phyloP scores from a whole-genome alignment of 2,113 vertebrate species.

The Arothron firmamentum region DNA sequence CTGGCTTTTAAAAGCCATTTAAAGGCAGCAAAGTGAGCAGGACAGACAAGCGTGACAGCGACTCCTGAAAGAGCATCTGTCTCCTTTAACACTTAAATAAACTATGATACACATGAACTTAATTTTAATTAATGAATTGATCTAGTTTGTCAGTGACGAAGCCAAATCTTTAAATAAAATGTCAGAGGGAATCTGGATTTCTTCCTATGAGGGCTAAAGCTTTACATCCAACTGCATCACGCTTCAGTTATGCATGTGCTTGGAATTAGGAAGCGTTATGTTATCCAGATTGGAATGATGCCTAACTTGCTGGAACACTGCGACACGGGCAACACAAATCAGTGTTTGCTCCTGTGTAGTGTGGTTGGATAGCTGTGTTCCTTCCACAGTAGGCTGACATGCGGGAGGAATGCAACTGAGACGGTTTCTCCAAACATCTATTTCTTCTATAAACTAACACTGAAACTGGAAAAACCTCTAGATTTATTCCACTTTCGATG shows the following conservation, averaged over 20 bases:
- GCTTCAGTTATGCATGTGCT: conserved; percentile 44
- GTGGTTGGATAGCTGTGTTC: conserved; percentile 11
- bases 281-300: conserved; percentile 31
- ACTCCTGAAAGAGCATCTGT: conserved; percentile 67
- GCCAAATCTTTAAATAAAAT: conserved; percentile 43
- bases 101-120: conserved; percentile 61
- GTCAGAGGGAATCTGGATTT: conserved; percentile 54
- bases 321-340: conserved; percentile 13
- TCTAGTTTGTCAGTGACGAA: conserved; percentile 71
- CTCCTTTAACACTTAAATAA: conserved; percentile 61
- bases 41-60: conserved; percentile 53
- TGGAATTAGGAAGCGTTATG: conserved; percentile 40
- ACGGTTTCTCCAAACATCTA: no score
- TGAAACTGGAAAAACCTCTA: no score
- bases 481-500: conserved; percentile 92
- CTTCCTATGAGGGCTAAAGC: conserved; percentile 24
- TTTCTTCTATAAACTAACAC: no score
- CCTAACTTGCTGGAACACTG: conserved; percentile 18
- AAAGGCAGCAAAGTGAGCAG: conserved; percentile 50
- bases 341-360: neutral
- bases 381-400: conserved; percentile 61
- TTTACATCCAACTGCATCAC: conserved; percentile 41
- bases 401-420: conserved; percentile 35
- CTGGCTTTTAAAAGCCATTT: conserved; percentile 66
- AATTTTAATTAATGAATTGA: conserved; percentile 77